These are phyloP conservation scores for Odontamblyopus rebecca DNA, from an alignment of 2,797 vertebrate genomes.

Conservation along the genomic window DNA sequence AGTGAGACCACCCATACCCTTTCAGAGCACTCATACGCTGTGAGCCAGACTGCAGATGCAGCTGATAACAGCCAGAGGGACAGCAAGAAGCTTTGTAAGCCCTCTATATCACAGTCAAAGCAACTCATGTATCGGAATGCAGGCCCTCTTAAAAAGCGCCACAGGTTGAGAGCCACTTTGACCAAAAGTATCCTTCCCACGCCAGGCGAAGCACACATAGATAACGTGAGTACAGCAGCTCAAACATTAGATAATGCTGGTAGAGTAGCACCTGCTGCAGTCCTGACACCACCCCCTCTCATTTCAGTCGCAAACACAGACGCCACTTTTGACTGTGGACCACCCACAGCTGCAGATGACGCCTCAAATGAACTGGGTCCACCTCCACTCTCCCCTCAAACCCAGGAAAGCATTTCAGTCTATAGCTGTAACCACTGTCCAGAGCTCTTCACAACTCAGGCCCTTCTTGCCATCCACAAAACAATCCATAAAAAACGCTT, in stretches of 20 bases:
- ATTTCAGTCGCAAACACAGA: constrained; percentile 58
- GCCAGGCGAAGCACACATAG: constrained; percentile 51
- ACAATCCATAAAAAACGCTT: constrained; percentile 88
- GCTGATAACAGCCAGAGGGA: constrained; percentile 59
- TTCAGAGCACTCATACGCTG: constrained; percentile 95
- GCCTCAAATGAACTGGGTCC: constrained; percentile 63
- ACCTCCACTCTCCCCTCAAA: constrained; percentile 70
- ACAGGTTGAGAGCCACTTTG: constrained; percentile 62
- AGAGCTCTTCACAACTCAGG: constrained; percentile 84
- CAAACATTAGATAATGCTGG: constrained; percentile 41
- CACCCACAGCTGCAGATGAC: constrained; percentile 44
- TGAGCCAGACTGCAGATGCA: constrained; percentile 72
- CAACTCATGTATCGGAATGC: constrained; percentile 65
- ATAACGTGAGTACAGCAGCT: constrained; percentile 43
- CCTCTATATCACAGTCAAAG: constrained; percentile 62
- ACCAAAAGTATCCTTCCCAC: constrained; percentile 50
- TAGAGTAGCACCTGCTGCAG: constrained; percentile 28
- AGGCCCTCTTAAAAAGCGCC: constrained; percentile 83
- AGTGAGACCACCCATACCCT: constrained; percentile 85
- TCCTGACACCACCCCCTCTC: constrained; percentile 54
- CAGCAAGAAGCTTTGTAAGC: constrained; percentile 56
- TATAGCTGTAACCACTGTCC: constrained; percentile 85
- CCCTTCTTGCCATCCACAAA: constrained; percentile 83
- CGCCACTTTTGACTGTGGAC: constrained; percentile 38
- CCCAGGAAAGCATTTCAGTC: constrained; percentile 73